Evolutionary conservation across 2,888 invertebrate genomes (phyloP).

Genomic region (Brassicogethes aeneus): DNA sequence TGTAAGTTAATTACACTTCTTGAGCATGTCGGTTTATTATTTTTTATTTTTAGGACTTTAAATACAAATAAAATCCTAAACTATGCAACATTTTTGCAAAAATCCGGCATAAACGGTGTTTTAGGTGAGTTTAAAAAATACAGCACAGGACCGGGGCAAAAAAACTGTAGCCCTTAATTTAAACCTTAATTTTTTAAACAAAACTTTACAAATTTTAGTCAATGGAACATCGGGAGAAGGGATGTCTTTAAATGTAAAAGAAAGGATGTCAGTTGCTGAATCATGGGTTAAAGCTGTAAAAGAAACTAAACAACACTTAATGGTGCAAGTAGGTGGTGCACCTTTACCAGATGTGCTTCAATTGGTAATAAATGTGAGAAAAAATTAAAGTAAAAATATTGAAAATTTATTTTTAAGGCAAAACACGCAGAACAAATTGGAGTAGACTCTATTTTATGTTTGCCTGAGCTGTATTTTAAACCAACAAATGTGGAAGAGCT

Average conservation of each 20-base stretch:
- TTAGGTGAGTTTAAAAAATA: constrained; percentile 51
- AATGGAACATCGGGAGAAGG: constrained; percentile 78
- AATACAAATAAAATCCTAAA: constrained; percentile 36
- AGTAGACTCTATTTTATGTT: constrained; percentile 59
- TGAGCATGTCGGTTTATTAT: too few species aligned
- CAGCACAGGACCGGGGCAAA: too few species aligned
- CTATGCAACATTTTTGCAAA: constrained; percentile 57
- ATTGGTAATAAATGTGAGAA: constrained; percentile 47
- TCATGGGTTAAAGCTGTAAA: constrained; percentile 53
- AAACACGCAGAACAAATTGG: constrained; percentile 55
- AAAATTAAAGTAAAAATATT: too few species aligned
- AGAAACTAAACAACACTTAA: constrained; percentile 49
- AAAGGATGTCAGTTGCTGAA: constrained; percentile 58
- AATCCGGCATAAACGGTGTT: constrained; percentile 54
- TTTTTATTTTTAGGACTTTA: constrained; percentile 21
- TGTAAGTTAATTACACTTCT: too few species aligned
- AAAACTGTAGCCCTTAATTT: too few species aligned
- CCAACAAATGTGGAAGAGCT: constrained; percentile 52
- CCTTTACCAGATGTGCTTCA: constrained; percentile 59
- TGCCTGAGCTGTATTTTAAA: constrained; percentile 71
- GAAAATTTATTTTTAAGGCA: constrained; percentile 49
- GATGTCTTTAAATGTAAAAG: constrained; percentile 53
- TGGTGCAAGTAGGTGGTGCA: constrained; percentile 66
- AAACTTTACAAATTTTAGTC: constrained; percentile 49
- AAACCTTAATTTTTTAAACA: too few species aligned